These are phyloP conservation scores for Aradophagus sp. DNA, from an alignment of 1,140 invertebrate species.

Conservation along the genomic window DNA sequence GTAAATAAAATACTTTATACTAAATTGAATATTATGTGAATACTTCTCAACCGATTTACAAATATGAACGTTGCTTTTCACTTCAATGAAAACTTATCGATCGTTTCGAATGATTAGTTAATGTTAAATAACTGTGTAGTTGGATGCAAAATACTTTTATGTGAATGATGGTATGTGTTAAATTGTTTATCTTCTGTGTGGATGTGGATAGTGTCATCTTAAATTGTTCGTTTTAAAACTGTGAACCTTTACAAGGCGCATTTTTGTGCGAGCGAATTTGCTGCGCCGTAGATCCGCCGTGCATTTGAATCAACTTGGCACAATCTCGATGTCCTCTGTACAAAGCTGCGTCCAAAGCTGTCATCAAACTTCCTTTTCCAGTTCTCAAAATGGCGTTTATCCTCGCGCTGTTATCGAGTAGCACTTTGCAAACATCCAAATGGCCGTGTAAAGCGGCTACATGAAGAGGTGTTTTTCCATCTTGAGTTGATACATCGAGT, in stretches of 20 bases:
- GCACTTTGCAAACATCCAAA: slow-evolving; percentile 92
- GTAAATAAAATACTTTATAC: too few species aligned
- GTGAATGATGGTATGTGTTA: too few species aligned
- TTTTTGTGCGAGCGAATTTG: slow-evolving; percentile 61
- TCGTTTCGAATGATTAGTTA: too few species aligned
- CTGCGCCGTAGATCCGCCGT: slow-evolving; percentile 81
- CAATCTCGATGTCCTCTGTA: slow-evolving; percentile 89
- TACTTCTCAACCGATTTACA: too few species aligned
- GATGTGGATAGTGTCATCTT: too few species aligned
- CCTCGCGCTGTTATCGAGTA: slow-evolving; percentile 86
- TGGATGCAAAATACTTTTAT: too few species aligned
- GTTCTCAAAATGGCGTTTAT: slow-evolving; percentile 89
- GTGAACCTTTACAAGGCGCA: slow-evolving; percentile 62
- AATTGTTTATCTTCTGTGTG: too few species aligned
- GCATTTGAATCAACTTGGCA: slow-evolving; percentile 93
- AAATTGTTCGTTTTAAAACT: slow-evolving; percentile 9
- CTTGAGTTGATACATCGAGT: slow-evolving; percentile 92
- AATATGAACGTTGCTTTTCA: too few species aligned
- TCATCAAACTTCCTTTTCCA: slow-evolving; percentile 87
- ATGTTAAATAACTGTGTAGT: too few species aligned
- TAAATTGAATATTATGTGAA: too few species aligned
- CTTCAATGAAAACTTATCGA: too few species aligned
- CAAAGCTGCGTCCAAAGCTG: slow-evolving; percentile 92
- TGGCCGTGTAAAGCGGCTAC: slow-evolving; percentile 96
- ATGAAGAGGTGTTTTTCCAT: slow-evolving; percentile 94